Evolutionary conservation across 2,797 vertebrate genomes (phyloP).

Genomic region (Gephyroberyx darwinii): DNA sequence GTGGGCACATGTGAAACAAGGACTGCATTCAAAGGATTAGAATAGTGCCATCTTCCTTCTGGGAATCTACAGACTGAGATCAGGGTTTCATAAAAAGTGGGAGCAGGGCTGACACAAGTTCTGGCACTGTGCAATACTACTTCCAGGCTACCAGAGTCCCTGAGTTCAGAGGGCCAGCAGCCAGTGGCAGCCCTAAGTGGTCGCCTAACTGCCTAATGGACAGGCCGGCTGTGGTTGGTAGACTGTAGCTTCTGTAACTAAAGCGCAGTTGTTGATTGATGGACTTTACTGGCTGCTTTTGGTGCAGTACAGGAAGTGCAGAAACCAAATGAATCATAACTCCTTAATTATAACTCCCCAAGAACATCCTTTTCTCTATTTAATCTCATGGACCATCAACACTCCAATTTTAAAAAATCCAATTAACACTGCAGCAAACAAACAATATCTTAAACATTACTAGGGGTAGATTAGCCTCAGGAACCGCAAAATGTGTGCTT

Average conservation of each 20-base stretch:
- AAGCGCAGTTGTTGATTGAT: too few relatives aligned
- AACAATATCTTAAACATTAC: neutral
- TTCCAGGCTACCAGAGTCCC: neutral
- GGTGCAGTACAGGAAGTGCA: neutral
- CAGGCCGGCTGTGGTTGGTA: too few relatives aligned
- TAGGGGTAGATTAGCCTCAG: neutral
- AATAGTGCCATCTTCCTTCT: neutral
- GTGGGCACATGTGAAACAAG: neutral
- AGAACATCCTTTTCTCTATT: too few relatives aligned
- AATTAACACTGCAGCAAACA: too few relatives aligned
- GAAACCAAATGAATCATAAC: conserved; percentile 3
- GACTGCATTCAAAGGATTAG: neutral
- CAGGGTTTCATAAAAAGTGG: neutral
- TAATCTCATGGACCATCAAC: too few relatives aligned
- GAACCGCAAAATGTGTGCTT: neutral
- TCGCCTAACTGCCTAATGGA: neutral
- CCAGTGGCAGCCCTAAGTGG: neutral
- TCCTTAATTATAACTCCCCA: neutral
- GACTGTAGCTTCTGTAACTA: too few relatives aligned
- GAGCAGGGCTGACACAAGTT: neutral
- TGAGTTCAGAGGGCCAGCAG: neutral
- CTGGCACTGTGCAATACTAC: too few relatives aligned
- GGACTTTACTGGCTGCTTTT: too few relatives aligned
- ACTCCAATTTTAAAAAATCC: too few relatives aligned
- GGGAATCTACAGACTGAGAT: neutral